phyloP scores from a whole-genome alignment of 1,140 invertebrate species.

The Monochamus saltuarius region DNA sequence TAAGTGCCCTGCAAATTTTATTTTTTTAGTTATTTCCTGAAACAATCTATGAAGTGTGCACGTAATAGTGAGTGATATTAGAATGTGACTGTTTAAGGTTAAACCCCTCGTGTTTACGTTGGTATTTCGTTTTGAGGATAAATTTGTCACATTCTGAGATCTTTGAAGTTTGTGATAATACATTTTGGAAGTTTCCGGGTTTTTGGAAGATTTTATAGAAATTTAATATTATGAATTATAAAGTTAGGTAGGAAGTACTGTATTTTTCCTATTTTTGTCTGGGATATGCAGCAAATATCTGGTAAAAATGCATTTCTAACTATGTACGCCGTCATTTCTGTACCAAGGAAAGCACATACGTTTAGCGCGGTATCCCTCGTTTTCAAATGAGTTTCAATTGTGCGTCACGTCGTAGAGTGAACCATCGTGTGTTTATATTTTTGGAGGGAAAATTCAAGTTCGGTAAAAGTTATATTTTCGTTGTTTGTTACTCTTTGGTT shows the following conservation, averaged over 20 bases:
- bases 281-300: background rate
- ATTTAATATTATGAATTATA: background rate
- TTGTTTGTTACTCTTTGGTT: background rate
- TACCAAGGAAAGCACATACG: conserved; percentile 31
- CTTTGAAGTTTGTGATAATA: conserved; percentile 8
- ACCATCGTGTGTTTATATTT: conserved; percentile 34
- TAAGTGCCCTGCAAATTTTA: conserved; percentile 35
- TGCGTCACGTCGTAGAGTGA: conserved; percentile 31
- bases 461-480: conserved; percentile 7
- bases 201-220: conserved; percentile 10
- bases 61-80: conserved; percentile 44
- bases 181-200: conserved; percentile 12
- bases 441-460: conserved; percentile 51
- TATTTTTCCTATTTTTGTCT: background rate
- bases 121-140: conserved; percentile 8
- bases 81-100: conserved; percentile 40
- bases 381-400: conserved; percentile 24
- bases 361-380: conserved; percentile 27
- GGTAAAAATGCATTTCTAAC: conserved; percentile 30
- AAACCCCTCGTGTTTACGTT: conserved; percentile 21
- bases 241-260: background rate
- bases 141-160: conserved; percentile 36
- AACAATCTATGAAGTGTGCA: conserved; percentile 47
- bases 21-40: conserved; percentile 28
- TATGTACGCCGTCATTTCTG: conserved; percentile 36